Base-by-base conservation (phyloP, 1,140 invertebrate genomes). In the Zaprionus nigranus region DNA sequence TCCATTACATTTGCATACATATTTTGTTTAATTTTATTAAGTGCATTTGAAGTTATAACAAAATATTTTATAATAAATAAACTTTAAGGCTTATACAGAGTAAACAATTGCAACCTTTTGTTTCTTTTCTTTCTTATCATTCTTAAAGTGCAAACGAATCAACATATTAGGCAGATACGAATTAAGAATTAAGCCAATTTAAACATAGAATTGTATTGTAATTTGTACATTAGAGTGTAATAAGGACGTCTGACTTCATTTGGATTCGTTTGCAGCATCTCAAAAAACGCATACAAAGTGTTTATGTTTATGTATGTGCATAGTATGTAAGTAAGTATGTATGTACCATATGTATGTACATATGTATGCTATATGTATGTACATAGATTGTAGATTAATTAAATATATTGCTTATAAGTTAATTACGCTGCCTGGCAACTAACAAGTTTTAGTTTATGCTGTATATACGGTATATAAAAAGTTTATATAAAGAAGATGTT, bases 171-270 rank as follows among this genome's bases (percentile, higher is more conserved):
- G 65, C 58, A 74, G 51, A 13, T 15, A 64, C 30, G 34, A 53
- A 26, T 12, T 54, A 64, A 54, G 9, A 34, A 34, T 66, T 58
- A 11, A 5, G 26, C 22, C 30, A 57, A 56, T 61, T 54, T 68
- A 38, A 53, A 53, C 30, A 34, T 63, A 17, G n/a, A 34, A 34
- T 34, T 11, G 43, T 57, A 38, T 38, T 40, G 20, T 30, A 34
- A 69, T 74, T 69, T 74, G 71, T 74, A 74, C 71, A 74, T 30
- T 66, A 56, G 56, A 28, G 13, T 24, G 38, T 53, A 53, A 51
- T 49, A 38, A 68, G 26, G 38, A 58, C 53, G 36, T 34, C 12
- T 36, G 57, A 30, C 20, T 17, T 46, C 2, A 54, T 71, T 72
- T 36, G 63, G 28, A 74, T 73, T 66, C 20, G 62, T 65, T 46